Percentiles rank a stretch among this genome's conserved stretches.
phyloP scores from a whole-genome alignment of 2,888 invertebrate species.

The Leucophora obtusa region DNA sequence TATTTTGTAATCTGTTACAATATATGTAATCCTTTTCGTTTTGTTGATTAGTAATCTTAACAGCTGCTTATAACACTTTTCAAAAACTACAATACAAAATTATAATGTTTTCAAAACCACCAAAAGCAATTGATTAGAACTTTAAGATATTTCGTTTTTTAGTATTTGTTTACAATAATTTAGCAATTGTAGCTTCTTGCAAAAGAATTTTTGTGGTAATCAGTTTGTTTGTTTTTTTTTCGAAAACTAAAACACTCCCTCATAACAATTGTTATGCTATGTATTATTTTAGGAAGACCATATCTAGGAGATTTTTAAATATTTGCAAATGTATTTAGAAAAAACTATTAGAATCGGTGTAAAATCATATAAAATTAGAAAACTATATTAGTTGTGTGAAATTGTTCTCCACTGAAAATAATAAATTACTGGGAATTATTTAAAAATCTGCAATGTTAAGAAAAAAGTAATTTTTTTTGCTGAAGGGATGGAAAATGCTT shows the following conservation, averaged over 20 bases:
- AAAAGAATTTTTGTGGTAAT: slow-evolving; percentile 12
- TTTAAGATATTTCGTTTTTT: slow-evolving; percentile 27
- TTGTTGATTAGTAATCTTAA: slow-evolving; percentile 38
- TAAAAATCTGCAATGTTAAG: too few species aligned
- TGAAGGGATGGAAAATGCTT: too few species aligned
- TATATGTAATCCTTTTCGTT: slow-evolving; percentile 40
- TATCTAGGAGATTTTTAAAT: too few species aligned
- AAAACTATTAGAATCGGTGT: too few species aligned
- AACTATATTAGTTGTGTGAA: too few species aligned
- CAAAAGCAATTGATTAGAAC: slow-evolving; percentile 53
- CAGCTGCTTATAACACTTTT: slow-evolving; percentile 57
- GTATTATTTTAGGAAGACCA: background rate
- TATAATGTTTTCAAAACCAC: slow-evolving; percentile 26
- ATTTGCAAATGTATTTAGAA: too few species aligned
- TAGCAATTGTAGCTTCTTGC: slow-evolving; percentile 46
- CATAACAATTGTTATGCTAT: slow-evolving; percentile 4
- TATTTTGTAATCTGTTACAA: background rate
- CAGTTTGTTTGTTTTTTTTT: background rate
- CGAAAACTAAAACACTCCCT: slow-evolving; percentile 10
- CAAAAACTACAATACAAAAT: slow-evolving; percentile 24
- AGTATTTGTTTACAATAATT: slow-evolving; percentile 25
- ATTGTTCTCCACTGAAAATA: too few species aligned
- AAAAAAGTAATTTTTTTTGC: too few species aligned
- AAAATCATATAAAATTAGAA: too few species aligned
- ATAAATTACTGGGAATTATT: too few species aligned